phyloP scores from a whole-genome alignment of 2,888 invertebrate species.

The Tiliacea citrago region DNA sequence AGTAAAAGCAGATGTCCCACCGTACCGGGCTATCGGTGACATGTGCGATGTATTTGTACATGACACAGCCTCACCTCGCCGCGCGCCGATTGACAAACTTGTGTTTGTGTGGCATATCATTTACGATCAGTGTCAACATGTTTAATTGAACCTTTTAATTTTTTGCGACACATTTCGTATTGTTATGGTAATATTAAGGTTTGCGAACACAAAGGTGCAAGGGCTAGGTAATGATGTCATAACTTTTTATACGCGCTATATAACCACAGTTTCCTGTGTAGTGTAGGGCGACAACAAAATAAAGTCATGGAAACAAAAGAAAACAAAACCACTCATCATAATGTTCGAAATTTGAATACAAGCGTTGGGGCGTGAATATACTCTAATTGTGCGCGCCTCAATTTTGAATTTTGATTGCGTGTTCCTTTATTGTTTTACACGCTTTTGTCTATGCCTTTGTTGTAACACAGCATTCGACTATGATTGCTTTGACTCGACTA shows the following conservation, averaged over 20 bases:
- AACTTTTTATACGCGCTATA: slow-evolving; percentile 20
- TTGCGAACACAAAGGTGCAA: neutral
- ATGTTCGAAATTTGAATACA: slow-evolving; percentile 86
- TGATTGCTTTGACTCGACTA: slow-evolving; percentile 61
- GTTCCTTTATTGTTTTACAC: slow-evolving; percentile 82
- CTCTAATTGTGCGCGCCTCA: slow-evolving; percentile 82
- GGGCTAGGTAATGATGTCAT: neutral
- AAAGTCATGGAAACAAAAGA: slow-evolving; percentile 72
- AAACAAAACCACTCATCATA: slow-evolving; percentile 64
- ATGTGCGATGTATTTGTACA: slow-evolving; percentile 56
- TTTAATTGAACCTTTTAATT: slow-evolving; percentile 12
- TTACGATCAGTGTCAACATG: slow-evolving; percentile 34
- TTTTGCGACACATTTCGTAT: slow-evolving; percentile 3
- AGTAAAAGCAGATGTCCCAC: slow-evolving; percentile 61
- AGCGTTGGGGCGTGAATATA: slow-evolving; percentile 84
- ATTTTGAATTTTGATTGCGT: slow-evolving; percentile 85
- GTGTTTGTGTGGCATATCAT: slow-evolving; percentile 13
- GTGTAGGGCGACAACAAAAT: slow-evolving; percentile 46
- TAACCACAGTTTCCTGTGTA: slow-evolving; percentile 44
- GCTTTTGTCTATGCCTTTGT: slow-evolving; percentile 77
- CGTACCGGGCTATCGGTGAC: slow-evolving; percentile 61
- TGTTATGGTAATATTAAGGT: neutral
- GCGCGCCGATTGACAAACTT: slow-evolving; percentile 56
- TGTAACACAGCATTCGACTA: slow-evolving; percentile 57
- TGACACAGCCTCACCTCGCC: slow-evolving; percentile 47